Percentiles rank a stretch among this genome's conserved stretches.
Evolutionary conservation across 2,113 vertebrate genomes (phyloP).

Genomic region (Dolichallabes microphthalmus): DNA sequence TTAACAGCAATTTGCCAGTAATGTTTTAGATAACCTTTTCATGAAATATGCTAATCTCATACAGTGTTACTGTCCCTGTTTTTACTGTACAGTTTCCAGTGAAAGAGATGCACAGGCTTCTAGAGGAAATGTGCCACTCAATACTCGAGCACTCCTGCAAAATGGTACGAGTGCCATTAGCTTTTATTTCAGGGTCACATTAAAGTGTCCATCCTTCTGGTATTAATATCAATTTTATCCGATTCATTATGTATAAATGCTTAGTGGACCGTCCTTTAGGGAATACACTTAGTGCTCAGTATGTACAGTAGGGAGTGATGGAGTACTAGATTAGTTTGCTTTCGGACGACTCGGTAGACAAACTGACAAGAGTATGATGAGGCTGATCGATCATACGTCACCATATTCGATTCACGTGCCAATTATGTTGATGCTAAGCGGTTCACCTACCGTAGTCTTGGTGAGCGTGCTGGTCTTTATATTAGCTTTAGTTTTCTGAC

Average conservation of each 20-base stretch:
- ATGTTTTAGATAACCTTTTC: conserved; percentile 22
- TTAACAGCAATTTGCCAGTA: conserved; percentile 17
- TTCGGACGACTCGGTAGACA: not conserved
- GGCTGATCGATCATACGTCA: not conserved
- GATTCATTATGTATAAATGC: conserved; percentile 29
- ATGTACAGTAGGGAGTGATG: not conserved
- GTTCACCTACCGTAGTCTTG: not conserved
- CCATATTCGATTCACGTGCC: not conserved
- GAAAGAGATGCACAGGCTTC: conserved; percentile 48
- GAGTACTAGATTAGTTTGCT: conserved; percentile 14
- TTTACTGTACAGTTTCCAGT: conserved; percentile 58
- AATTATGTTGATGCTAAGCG: not conserved
- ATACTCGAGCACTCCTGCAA: conserved; percentile 52
- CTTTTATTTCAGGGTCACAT: conserved; percentile 35
- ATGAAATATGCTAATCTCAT: conserved; percentile 25
- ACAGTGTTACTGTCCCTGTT: conserved; percentile 20
- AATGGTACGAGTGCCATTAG: conserved; percentile 57
- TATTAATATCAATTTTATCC: conserved; percentile 12
- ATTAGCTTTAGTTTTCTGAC: not conserved
- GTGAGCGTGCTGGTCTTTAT: not conserved
- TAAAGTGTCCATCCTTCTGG: conserved; percentile 28
- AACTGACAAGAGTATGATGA: not conserved
- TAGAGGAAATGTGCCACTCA: conserved; percentile 69
- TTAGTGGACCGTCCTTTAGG: not conserved
- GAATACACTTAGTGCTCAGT: conserved; percentile 1